phyloP scores from a whole-genome alignment of 1,140 invertebrate species.

The Elysia chlorotica region DNA sequence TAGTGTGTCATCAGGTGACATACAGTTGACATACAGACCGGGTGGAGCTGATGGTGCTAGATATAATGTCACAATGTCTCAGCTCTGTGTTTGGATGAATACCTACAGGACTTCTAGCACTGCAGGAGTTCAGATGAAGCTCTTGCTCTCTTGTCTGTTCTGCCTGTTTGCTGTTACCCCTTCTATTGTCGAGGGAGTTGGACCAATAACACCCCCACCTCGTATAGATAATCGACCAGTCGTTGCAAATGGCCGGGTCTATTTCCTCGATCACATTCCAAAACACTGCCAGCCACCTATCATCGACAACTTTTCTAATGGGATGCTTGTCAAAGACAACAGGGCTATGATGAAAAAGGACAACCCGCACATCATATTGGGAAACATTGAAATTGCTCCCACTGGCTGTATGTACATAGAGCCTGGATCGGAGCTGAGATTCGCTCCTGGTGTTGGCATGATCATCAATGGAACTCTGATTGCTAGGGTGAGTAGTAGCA shows the following conservation, averaged over 20 bases:
- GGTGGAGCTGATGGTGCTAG: neutral
- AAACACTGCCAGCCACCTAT: conserved; percentile 37
- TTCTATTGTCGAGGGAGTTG: neutral
- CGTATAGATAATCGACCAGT: conserved; percentile 36
- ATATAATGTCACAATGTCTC: neutral
- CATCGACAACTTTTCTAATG: conserved; percentile 33
- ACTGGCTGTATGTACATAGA: conserved; percentile 73
- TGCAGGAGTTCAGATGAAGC: neutral
- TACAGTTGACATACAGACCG: neutral
- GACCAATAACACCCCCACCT: conserved; percentile 33
- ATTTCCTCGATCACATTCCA: conserved; percentile 40
- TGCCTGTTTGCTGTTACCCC: neutral
- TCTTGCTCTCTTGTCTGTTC: neutral
- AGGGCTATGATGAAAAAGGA: conserved; percentile 40
- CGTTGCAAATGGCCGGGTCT: conserved; percentile 45
- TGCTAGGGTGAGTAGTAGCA: conserved; percentile 76
- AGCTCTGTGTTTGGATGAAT: neutral
- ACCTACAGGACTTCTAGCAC: neutral
- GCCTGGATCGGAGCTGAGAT: conserved; percentile 82
- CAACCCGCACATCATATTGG: conserved; percentile 46
- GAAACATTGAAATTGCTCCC: conserved; percentile 49
- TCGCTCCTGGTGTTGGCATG: conserved; percentile 87
- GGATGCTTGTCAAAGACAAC: conserved; percentile 34
- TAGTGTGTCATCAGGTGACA: neutral
- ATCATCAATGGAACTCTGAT: conserved; percentile 84